These are phyloP conservation scores for Sphyrna mokarran DNA, from an alignment of 2,113 vertebrate species.

Conservation along the genomic window DNA sequence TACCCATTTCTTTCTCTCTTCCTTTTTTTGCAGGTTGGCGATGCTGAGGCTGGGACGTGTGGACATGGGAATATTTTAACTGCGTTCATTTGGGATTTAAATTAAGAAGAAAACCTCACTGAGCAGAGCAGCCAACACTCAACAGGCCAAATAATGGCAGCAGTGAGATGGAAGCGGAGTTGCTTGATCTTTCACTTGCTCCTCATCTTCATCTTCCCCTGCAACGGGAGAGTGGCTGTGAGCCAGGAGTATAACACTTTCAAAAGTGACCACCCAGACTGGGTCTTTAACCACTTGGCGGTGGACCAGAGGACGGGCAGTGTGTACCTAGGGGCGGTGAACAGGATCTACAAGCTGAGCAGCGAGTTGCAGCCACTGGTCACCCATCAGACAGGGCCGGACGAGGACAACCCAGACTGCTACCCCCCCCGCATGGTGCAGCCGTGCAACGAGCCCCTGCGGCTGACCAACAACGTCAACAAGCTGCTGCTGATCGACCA, in stretches of 20 bases:
- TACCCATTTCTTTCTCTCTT: neutral
- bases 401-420: constrained; percentile 95
- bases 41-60: constrained; percentile 52
- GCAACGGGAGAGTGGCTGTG: constrained; percentile 61
- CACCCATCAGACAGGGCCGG: constrained; percentile 87
- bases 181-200: constrained; percentile 73
- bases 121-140: constrained; percentile 38
- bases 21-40: constrained; percentile 42
- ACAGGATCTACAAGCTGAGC: constrained; percentile 95
- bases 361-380: constrained; percentile 75
- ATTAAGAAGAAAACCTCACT: constrained; percentile 50
- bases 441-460: constrained; percentile 83
- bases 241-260: constrained; percentile 74
- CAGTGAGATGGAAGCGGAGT: constrained; percentile 70
- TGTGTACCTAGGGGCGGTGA: constrained; percentile 89
- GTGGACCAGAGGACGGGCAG: constrained; percentile 89
- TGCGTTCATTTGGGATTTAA: constrained; percentile 34
- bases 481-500: constrained; percentile 98
- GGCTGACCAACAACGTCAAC: constrained; percentile 89
- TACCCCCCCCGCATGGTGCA: constrained; percentile 94
- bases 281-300: constrained; percentile 89
- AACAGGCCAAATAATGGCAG: constrained; percentile 48
- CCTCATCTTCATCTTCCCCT: constrained; percentile 62
- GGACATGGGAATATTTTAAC: constrained; percentile 55
- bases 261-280: constrained; percentile 67